Conservation (phyloP, 2,113 vertebrate species). For the Zapornia atra region DNA sequence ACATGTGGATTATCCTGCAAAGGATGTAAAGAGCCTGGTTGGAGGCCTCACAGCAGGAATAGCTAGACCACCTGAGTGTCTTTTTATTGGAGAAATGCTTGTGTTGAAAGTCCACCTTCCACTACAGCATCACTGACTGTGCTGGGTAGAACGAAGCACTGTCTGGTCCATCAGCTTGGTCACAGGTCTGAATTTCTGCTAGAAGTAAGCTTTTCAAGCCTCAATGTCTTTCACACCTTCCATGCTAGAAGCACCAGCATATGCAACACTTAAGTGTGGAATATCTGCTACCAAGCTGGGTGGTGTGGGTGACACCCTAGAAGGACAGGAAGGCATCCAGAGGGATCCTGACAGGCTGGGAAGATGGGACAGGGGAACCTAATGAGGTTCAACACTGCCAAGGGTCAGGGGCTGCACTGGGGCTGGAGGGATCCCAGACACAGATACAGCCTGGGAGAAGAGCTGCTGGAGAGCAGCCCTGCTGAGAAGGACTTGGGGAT, state of each 20-base stretch:
- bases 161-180: background rate
- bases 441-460: too few relatives aligned
- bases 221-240: background rate
- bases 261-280: background rate
- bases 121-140: background rate
- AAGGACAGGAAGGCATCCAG: too few relatives aligned
- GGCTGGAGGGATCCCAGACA: too few relatives aligned
- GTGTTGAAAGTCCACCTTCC: background rate
- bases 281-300: background rate
- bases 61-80: background rate
- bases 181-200: background rate
- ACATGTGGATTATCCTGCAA: background rate
- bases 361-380: too few relatives aligned
- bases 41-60: background rate
- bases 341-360: too few relatives aligned
- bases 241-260: background rate
- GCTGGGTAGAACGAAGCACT: background rate
- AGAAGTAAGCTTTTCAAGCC: background rate
- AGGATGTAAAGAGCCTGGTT: background rate
- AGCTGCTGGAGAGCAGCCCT: too few relatives aligned
- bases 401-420: too few relatives aligned
- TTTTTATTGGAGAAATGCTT: background rate
- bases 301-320: too few relatives aligned
- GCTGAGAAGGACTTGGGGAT: too few relatives aligned
- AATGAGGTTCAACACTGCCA: too few relatives aligned